These are phyloP conservation scores for Philereme vetulata DNA, from an alignment of 2,888 invertebrate species.

Conservation along the genomic window DNA sequence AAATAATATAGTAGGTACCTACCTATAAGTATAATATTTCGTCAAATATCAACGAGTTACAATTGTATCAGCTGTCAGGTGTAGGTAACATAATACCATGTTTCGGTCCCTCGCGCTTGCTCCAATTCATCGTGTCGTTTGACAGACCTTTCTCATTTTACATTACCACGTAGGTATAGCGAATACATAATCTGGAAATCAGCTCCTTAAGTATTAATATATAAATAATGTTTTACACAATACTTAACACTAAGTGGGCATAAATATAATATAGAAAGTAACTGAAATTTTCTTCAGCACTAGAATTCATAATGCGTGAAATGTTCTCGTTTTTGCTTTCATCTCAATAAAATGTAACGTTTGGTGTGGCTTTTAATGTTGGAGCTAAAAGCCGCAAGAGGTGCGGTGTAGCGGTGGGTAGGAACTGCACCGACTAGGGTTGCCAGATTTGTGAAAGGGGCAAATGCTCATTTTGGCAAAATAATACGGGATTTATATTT, in stretches of 20 bases:
- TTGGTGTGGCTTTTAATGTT: constrained; percentile 38
- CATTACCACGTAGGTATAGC: constrained; percentile 53
- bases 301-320: constrained; percentile 46
- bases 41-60: constrained; percentile 62
- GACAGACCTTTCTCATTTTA: constrained; percentile 81
- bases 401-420: constrained; percentile 23
- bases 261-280: constrained; percentile 49
- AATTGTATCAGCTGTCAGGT: constrained; percentile 75
- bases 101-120: constrained; percentile 76
- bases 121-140: constrained; percentile 77
- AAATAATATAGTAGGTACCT: constrained; percentile 36
- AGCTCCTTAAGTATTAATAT: constrained; percentile 27
- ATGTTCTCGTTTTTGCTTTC: constrained; percentile 48
- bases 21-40: constrained; percentile 55
- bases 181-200: constrained; percentile 44
- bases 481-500: too few species aligned
- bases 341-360: constrained; percentile 41
- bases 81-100: constrained; percentile 67
- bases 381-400: constrained; percentile 28
- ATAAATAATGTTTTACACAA: constrained; percentile 23
- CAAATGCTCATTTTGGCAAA: too few species aligned
- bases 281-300: constrained; percentile 43
- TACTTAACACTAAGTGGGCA: constrained; percentile 29
- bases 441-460: too few species aligned
- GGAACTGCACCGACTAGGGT: too few species aligned